Evolutionary conservation across 1,140 invertebrate genomes (phyloP).

Genomic region (Drosophila cardini): DNA sequence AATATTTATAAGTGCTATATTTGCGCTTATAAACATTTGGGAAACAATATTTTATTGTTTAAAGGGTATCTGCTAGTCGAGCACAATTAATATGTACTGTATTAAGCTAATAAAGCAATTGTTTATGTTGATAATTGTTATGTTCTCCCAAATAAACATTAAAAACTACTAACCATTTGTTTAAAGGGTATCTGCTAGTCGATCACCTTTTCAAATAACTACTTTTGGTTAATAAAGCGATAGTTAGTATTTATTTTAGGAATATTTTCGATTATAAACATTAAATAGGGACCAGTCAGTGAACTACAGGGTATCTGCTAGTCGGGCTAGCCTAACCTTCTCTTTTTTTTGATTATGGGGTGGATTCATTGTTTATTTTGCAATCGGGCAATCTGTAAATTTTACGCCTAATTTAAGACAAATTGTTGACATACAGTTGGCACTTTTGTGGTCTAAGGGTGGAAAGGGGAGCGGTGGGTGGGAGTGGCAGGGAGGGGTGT

Average conservation of each 20-base stretch:
- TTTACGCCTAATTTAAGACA: conserved; percentile 83
- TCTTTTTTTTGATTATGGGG: conserved; percentile 11
- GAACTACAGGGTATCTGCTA: background rate
- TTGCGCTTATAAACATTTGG: no score
- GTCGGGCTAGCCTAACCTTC: background rate
- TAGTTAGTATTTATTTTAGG: background rate
- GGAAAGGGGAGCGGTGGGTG: background rate
- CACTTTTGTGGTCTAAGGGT: conserved; percentile 29
- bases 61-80: no score
- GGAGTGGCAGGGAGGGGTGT: background rate
- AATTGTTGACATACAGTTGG: conserved; percentile 73
- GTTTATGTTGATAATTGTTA: no score
- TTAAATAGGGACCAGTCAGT: no score
- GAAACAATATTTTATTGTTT: no score
- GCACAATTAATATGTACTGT: no score
- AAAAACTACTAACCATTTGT: background rate
- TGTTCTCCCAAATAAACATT: background rate
- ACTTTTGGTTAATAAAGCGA: background rate
- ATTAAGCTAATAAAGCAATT: background rate
- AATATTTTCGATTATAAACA: background rate
- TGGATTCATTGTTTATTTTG: conserved; percentile 46
- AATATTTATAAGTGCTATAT: no score
- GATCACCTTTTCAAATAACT: background rate
- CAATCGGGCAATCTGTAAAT: conserved; percentile 71
- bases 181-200: background rate